Evolutionary conservation across 2,888 invertebrate genomes (phyloP).

Genomic region (Lepidonotus clava): DNA sequence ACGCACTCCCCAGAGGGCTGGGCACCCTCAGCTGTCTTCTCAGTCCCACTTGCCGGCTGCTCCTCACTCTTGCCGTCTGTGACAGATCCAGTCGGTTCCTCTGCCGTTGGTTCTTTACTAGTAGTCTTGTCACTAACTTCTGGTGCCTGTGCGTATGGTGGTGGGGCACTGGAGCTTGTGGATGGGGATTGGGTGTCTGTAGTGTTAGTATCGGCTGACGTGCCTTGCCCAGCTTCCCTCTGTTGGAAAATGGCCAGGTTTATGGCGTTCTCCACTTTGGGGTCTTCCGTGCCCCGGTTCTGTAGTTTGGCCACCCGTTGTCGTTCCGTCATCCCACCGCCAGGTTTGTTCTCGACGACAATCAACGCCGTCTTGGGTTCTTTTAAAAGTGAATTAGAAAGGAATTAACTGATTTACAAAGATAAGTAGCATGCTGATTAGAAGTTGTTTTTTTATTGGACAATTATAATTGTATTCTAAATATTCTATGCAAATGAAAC

Average conservation of each 20-base stretch:
- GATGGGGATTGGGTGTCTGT: not conserved
- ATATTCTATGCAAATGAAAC: too few species aligned
- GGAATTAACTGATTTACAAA: too few species aligned
- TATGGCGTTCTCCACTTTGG: not conserved
- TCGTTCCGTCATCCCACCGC: not conserved
- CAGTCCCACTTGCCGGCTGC: not conserved
- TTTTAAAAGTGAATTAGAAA: not conserved
- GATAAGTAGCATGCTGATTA: too few species aligned
- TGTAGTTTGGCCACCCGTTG: not conserved
- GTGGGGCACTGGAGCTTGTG: not conserved
- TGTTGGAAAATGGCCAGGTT: not conserved
- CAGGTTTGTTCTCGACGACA: not conserved
- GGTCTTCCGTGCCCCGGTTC: not conserved
- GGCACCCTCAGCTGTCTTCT: too few species aligned
- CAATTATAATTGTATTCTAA: too few species aligned
- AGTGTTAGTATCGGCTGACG: not conserved
- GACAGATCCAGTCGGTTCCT: not conserved
- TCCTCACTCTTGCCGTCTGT: not conserved
- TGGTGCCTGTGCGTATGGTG: too few species aligned
- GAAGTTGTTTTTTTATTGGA: too few species aligned
- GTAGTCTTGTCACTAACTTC: too few species aligned
- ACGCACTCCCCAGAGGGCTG: not conserved
- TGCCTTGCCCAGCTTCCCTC: not conserved
- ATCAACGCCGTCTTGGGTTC: not conserved
- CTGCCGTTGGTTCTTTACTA: too few species aligned